Conservation (phyloP, 2,797 vertebrate species). For the Melanotaenia nigrans region DNA sequence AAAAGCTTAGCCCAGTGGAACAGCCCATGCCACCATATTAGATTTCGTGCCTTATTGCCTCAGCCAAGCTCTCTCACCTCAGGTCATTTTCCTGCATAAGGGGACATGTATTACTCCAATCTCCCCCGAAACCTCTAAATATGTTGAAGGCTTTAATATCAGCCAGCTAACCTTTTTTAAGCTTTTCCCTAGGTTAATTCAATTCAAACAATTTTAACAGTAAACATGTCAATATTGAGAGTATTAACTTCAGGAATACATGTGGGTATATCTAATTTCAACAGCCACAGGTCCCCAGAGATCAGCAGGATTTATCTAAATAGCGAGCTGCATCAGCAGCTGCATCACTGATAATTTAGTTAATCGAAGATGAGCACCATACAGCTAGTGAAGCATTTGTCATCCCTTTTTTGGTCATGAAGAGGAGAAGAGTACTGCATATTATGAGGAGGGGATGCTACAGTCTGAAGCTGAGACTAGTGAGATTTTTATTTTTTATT, state of each 20-base stretch:
- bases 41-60: conserved; percentile 79
- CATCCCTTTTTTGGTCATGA: conserved; percentile 4
- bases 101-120: conserved; percentile 51
- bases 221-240: conserved; percentile 69
- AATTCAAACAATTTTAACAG: conserved; percentile 69
- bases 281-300: conserved; percentile 52
- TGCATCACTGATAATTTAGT: conserved; percentile 64
- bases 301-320: conserved; percentile 39
- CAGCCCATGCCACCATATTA: conserved; percentile 70
- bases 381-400: conserved; percentile 35
- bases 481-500: too few species aligned
- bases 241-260: conserved; percentile 66
- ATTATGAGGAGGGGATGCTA: conserved; percentile 38
- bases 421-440: conserved; percentile 30
- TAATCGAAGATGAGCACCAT: conserved; percentile 66
- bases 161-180: conserved; percentile 38
- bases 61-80: conserved; percentile 65
- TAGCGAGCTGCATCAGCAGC: conserved; percentile 41
- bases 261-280: conserved; percentile 58
- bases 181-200: conserved; percentile 56
- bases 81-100: conserved; percentile 60
- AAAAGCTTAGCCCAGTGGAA: conserved; percentile 64
- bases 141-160: conserved; percentile 71
- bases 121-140: conserved; percentile 49
- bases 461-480: conserved; percentile 20